Evolutionary conservation across 2,797 vertebrate genomes (phyloP).

Genomic region (Lepidocolaptes lacrymiger): DNA sequence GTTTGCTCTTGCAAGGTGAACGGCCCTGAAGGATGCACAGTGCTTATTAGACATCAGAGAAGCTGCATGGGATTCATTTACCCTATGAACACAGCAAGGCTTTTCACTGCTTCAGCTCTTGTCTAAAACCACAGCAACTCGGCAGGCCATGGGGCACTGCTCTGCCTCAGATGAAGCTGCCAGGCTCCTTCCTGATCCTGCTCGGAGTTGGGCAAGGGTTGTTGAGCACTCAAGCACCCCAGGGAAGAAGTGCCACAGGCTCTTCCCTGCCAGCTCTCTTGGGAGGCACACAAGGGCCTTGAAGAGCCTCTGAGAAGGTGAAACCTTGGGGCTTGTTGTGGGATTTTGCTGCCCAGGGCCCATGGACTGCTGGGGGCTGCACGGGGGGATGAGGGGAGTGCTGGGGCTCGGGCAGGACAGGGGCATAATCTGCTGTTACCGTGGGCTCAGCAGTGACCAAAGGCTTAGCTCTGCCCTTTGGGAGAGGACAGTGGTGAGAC

Average conservation of each 20-base stretch:
- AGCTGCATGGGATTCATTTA: not conserved
- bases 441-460: not conserved
- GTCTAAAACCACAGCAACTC: not conserved
- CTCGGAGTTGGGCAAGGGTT: not conserved
- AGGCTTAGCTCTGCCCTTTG: not conserved
- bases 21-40: not conserved
- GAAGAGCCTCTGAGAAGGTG: not conserved
- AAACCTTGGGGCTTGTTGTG: not conserved
- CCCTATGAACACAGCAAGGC: not conserved
- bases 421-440: rapidly evolving
- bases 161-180: not conserved
- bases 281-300: not conserved
- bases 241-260: not conserved
- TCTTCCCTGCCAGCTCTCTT: not conserved
- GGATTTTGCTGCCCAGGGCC: not conserved
- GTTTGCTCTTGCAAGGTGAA: not conserved
- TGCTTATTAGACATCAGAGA: not conserved
- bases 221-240: rapidly evolving
- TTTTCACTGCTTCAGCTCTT: not conserved
- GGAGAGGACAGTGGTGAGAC: not conserved
- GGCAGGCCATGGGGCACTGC: not conserved
- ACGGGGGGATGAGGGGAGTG: not conserved
- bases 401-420: not conserved
- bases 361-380: not conserved
- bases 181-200: not conserved